Conservation (phyloP, 2,888 invertebrate species). For the Polymixis lichenea region DNA sequence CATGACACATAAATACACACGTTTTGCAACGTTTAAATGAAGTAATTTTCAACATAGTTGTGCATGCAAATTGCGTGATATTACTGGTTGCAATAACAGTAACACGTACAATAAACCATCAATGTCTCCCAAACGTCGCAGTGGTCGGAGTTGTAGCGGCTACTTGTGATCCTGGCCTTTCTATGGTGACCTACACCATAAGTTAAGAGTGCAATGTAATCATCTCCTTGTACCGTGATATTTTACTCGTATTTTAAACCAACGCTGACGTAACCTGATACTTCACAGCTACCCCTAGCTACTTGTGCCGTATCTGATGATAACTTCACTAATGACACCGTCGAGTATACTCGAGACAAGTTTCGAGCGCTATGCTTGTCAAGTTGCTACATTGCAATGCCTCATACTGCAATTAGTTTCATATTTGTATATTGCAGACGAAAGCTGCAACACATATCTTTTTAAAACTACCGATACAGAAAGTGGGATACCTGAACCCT, state of each 20-base stretch:
- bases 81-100: slow-evolving; percentile 1
- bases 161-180: no score
- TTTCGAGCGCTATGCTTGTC: background rate
- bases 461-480: background rate
- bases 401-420: background rate
- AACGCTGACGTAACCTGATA: background rate
- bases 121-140: no score
- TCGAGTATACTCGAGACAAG: background rate
- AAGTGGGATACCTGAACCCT: background rate
- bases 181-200: background rate
- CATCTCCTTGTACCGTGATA: background rate
- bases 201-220: background rate
- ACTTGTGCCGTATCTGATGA: background rate
- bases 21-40: background rate
- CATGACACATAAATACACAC: background rate
- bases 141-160: no score
- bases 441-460: no score
- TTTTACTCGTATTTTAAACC: background rate
- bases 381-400: slow-evolving; percentile 1
- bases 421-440: background rate
- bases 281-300: no score
- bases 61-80: background rate
- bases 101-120: background rate
- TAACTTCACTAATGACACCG: slow-evolving; percentile 8
- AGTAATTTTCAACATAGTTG: background rate